These are phyloP conservation scores for Ypsolopha sequella DNA, from an alignment of 2,888 invertebrate species.

Conservation along the genomic window DNA sequence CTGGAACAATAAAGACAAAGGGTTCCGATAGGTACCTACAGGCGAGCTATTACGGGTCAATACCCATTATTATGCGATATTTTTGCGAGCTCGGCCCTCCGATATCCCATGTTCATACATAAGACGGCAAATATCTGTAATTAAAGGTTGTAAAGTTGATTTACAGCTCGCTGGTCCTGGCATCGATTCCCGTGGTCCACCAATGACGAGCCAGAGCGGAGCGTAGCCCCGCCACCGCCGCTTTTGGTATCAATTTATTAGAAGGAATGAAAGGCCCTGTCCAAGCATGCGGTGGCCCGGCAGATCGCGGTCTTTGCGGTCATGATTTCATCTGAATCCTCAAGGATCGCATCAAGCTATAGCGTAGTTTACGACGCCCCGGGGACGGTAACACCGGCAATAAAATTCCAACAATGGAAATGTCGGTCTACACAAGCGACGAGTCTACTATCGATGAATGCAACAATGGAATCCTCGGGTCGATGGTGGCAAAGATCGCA, in stretches of 20 bases:
- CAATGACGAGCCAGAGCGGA: conserved; percentile 33
- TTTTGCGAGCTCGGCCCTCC: conserved; percentile 66
- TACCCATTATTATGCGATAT: conserved; percentile 71
- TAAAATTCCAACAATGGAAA: conserved; percentile 68
- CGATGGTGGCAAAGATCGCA: conserved; percentile 62
- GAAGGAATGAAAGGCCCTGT: conserved; percentile 54
- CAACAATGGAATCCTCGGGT: conserved; percentile 63
- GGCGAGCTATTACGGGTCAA: conserved; percentile 67
- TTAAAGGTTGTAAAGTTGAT: conserved; percentile 71
- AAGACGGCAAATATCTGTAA: conserved; percentile 70
- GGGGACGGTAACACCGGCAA: conserved; percentile 65
- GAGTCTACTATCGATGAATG: conserved; percentile 60
- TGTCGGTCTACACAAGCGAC: conserved; percentile 53
- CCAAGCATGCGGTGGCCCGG: conserved; percentile 52
- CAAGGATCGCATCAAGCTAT: conserved; percentile 51
- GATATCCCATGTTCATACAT: conserved; percentile 63
- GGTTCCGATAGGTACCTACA: conserved; percentile 64
- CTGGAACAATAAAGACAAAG: conserved; percentile 67
- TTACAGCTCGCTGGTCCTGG: conserved; percentile 57
- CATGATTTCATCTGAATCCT: conserved; percentile 50
- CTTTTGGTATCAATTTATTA: conserved; percentile 66
- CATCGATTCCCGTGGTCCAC: conserved; percentile 55
- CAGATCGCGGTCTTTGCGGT: conserved; percentile 47
- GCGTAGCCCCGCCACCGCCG: background rate
- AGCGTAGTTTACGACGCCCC: conserved; percentile 60